Conservation (phyloP, 2,888 invertebrate species). For the Proisotoma minuta region DNA sequence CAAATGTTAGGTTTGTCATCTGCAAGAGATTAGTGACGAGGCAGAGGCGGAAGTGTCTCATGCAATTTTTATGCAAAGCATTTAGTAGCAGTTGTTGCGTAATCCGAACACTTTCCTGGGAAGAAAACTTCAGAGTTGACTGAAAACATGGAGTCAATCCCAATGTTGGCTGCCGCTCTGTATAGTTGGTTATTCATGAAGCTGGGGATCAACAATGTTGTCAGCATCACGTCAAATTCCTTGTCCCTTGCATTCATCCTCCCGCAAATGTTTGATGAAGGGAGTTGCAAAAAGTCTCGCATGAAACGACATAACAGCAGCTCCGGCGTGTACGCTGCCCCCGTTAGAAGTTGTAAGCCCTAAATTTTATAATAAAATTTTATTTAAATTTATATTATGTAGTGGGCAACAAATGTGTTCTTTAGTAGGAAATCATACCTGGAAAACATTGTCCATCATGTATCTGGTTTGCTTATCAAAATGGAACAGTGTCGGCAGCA, state of each 20-base stretch:
- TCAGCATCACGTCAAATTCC: not conserved
- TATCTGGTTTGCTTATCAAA: not conserved
- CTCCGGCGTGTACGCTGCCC: not conserved
- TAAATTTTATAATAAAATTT: no score
- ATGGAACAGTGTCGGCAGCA: not conserved
- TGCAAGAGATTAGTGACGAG: no score
- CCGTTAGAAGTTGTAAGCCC: not conserved
- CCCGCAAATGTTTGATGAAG: not conserved
- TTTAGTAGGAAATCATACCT: no score
- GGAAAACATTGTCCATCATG: constrained; percentile 1
- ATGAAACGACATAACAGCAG: not conserved
- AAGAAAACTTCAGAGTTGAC: not conserved
- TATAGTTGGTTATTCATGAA: not conserved
- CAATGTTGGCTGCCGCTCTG: not conserved
- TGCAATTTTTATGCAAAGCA: no score
- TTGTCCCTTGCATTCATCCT: not conserved
- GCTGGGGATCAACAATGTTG: not conserved
- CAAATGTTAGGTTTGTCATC: no score
- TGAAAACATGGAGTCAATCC: not conserved
- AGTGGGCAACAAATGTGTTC: no score
- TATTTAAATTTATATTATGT: no score
- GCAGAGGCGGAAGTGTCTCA: no score
- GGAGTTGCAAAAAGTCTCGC: not conserved
- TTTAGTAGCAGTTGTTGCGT: no score
- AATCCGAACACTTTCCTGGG: not conserved